Percentiles rank a stretch among this genome's conserved stretches.
These are phyloP conservation scores for Panthera uncia DNA, from an alignment of 2,113 vertebrate genomes.

Conservation along the genomic window DNA sequence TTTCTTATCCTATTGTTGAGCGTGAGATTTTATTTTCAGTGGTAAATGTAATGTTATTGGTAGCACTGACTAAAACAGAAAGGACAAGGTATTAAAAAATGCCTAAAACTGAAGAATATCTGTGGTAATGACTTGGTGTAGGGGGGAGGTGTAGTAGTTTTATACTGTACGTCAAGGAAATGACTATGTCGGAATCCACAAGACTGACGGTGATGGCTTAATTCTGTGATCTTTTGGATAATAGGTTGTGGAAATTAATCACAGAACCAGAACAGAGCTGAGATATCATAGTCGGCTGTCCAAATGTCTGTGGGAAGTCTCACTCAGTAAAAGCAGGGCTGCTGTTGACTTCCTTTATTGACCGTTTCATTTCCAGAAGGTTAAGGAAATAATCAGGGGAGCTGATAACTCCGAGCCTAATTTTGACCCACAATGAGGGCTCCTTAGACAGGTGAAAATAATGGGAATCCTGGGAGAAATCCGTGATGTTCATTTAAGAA, in stretches of 20 bases:
- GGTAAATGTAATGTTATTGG: background rate
- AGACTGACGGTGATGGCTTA: background rate
- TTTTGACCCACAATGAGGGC: background rate
- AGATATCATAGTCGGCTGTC: background rate
- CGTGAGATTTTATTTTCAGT: conserved; percentile 19
- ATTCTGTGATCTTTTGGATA: background rate
- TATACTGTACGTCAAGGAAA: background rate
- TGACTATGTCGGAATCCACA: background rate
- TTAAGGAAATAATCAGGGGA: background rate
- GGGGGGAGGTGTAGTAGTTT: background rate
- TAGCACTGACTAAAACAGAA: background rate
- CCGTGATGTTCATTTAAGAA: background rate
- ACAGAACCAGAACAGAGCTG: background rate
- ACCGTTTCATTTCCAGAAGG: background rate
- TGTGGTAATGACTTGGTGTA: background rate
- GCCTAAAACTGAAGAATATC: background rate
- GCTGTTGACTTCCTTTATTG: background rate
- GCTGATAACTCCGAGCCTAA: background rate
- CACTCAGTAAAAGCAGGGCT: background rate
- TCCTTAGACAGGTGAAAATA: background rate
- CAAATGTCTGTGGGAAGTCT: background rate
- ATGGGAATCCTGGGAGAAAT: background rate
- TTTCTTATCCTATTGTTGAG: background rate
- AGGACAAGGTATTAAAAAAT: background rate
- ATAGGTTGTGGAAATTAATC: background rate